Percentiles rank a stretch among this genome's conserved stretches.
These are phyloP conservation scores for Poicephalus gulielmi DNA, from an alignment of 2,113 vertebrate genomes.

Conservation along the genomic window DNA sequence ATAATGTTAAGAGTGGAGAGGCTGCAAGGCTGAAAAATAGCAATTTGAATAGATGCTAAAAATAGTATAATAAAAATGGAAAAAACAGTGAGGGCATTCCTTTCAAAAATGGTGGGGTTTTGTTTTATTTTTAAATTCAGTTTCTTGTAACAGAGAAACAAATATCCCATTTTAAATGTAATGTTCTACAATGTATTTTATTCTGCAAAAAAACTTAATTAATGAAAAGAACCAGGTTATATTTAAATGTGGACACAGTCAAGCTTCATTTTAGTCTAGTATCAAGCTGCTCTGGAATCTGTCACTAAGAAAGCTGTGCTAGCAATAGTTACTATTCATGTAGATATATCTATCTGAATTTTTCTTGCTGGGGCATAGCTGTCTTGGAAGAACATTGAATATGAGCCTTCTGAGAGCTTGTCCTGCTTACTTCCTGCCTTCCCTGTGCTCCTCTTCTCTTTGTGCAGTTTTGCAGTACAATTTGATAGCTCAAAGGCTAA, in stretches of 20 bases:
- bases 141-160: background rate
- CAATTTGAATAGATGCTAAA: conserved; percentile 39
- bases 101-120: background rate
- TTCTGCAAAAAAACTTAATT: background rate
- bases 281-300: background rate
- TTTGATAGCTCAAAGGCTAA: background rate
- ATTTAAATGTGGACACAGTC: background rate
- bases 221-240: background rate
- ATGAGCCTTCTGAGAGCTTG: background rate
- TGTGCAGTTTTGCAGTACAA: background rate
- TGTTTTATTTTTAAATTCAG: background rate
- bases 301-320: background rate
- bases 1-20: conserved; percentile 50
- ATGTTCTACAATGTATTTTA: background rate
- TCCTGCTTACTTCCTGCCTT: background rate
- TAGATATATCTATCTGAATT: background rate
- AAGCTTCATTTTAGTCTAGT: background rate
- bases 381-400: background rate
- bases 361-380: background rate
- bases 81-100: background rate
- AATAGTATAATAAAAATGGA: background rate
- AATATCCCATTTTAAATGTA: background rate
- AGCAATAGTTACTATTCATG: background rate
- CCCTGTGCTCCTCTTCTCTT: background rate
- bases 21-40: conserved; percentile 63